These are phyloP conservation scores for Melanostoma mellinum DNA, from an alignment of 2,888 invertebrate genomes.

Conservation along the genomic window DNA sequence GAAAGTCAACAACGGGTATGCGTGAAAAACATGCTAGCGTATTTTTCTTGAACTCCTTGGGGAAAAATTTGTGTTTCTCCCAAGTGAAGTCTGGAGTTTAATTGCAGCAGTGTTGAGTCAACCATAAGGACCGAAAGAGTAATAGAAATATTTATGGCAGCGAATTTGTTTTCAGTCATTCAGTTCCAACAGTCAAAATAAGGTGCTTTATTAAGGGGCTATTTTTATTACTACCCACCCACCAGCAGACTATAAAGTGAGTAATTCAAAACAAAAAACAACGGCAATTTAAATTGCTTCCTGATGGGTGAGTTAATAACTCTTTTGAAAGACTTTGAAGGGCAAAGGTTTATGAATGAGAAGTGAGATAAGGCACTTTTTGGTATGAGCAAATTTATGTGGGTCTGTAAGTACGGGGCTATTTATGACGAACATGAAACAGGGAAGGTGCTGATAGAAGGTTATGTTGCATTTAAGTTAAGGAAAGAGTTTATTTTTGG, in stretches of 20 bases:
- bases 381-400: not conserved
- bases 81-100: conserved; percentile 8
- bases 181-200: conserved; percentile 12
- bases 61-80: not conserved
- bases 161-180: conserved; percentile 13
- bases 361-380: not conserved
- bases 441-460: too few relatives aligned
- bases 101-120: conserved; percentile 10
- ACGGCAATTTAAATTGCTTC: conserved; percentile 38
- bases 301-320: conserved; percentile 10
- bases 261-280: conserved; percentile 38
- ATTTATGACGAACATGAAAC: too few relatives aligned
- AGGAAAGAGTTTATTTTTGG: too few relatives aligned
- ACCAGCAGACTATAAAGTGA: conserved; percentile 36
- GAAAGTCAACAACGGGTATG: not conserved
- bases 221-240: conserved; percentile 27
- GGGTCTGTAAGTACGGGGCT: too few relatives aligned
- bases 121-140: not conserved
- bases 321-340: conserved; percentile 1
- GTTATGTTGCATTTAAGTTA: too few relatives aligned
- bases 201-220: conserved; percentile 51
- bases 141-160: conserved; percentile 34
- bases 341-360: conserved; percentile 3
- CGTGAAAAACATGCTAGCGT: not conserved
- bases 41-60: not conserved